phyloP scores from a whole-genome alignment of 1,140 invertebrate species.

The Sycophaga agraensis region DNA sequence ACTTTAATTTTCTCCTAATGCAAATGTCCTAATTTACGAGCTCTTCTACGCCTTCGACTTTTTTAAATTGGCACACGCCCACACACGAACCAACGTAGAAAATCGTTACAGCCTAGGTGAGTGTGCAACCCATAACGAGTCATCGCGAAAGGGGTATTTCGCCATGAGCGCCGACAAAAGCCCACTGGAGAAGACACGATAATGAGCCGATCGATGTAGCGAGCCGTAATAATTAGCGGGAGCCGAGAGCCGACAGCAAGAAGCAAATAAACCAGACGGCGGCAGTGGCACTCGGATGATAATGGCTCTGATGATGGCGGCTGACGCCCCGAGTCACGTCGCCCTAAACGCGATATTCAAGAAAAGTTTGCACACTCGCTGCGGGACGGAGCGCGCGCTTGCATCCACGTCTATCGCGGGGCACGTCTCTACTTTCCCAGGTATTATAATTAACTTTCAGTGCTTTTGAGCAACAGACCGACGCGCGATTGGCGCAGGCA shows the following conservation, averaged over 20 bases:
- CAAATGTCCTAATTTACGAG: too few species aligned
- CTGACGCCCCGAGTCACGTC: slow-evolving; percentile 3
- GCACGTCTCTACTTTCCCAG: slow-evolving; percentile 16
- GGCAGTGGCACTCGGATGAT: neutral
- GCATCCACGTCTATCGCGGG: slow-evolving; percentile 9
- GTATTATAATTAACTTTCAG: slow-evolving; percentile 17
- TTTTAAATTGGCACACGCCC: too few species aligned
- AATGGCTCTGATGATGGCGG: neutral
- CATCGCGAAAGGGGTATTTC: neutral
- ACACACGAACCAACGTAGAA: too few species aligned
- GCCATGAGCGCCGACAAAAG: neutral
- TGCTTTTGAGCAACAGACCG: too few species aligned
- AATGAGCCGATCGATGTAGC: slow-evolving; percentile 33
- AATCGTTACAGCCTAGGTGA: too few species aligned
- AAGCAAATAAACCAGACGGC: slow-evolving; percentile 27
- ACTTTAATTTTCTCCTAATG: too few species aligned
- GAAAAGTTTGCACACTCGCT: slow-evolving; percentile 38
- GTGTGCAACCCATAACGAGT: too few species aligned
- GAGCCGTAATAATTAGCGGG: slow-evolving; percentile 30
- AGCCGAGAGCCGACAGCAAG: neutral
- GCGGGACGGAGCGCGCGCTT: too few species aligned
- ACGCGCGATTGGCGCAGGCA: too few species aligned
- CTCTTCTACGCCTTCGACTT: too few species aligned
- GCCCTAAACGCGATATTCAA: slow-evolving; percentile 40
- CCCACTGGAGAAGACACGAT: slow-evolving; percentile 23